These are phyloP conservation scores for Galeopterus variegatus DNA, from an alignment of 2,113 vertebrate genomes.

Conservation along the genomic window DNA sequence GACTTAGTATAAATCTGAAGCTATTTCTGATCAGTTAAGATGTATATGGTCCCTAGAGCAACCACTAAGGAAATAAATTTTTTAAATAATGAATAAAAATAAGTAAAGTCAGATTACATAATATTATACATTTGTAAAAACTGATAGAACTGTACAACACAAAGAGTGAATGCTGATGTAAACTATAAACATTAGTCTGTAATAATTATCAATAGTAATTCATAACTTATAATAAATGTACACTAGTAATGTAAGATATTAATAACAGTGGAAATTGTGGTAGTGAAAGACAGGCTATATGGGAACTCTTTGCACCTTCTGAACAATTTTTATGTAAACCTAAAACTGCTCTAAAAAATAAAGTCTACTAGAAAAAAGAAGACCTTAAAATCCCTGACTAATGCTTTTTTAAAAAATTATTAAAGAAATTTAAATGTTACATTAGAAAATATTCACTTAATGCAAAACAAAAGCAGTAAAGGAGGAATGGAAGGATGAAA, in stretches of 20 bases:
- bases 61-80: background rate
- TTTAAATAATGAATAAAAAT: background rate
- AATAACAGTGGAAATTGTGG: too few relatives aligned
- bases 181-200: too few relatives aligned
- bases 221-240: too few relatives aligned
- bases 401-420: background rate
- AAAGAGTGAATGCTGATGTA: too few relatives aligned
- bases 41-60: background rate
- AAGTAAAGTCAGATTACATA: background rate
- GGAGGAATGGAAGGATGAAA: background rate
- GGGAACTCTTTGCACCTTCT: too few relatives aligned
- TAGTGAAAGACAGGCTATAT: too few relatives aligned
- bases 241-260: too few relatives aligned
- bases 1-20: background rate
- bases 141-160: too few relatives aligned
- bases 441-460: background rate
- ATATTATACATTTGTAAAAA: too few relatives aligned
- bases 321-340: too few relatives aligned
- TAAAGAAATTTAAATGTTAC: background rate
- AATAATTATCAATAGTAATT: too few relatives aligned
- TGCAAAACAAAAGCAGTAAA: background rate
- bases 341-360: background rate
- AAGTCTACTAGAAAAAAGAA: background rate
- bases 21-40: background rate
- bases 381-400: background rate